A percentile compares a stretch with the other conserved stretches of the same genome.
Evolutionary conservation across 1,140 invertebrate species (phyloP).

Genomic region (Melipona quadrifasciata): DNA sequence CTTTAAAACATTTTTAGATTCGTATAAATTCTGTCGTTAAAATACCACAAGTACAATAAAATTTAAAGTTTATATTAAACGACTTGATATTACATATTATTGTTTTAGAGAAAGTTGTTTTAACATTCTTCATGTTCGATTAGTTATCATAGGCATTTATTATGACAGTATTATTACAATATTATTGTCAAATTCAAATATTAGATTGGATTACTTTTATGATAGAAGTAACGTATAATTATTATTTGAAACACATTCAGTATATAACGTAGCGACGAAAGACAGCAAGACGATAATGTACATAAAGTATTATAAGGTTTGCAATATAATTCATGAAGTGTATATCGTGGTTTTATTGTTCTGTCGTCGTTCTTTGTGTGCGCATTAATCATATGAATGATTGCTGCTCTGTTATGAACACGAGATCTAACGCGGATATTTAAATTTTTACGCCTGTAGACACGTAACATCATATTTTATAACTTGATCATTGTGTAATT

Average conservation of each 20-base stretch:
- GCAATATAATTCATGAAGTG: slow-evolving; percentile 24
- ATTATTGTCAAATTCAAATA: neutral
- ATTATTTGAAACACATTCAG: neutral
- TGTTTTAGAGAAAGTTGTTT: neutral
- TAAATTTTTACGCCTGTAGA: slow-evolving; percentile 12
- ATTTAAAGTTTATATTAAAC: neutral
- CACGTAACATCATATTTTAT: slow-evolving; percentile 24
- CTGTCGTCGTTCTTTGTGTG: slow-evolving; percentile 29
- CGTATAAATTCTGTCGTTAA: neutral
- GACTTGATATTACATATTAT: neutral
- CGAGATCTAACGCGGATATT: slow-evolving; percentile 10
- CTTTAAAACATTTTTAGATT: neutral
- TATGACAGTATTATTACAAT: neutral
- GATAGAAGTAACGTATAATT: neutral
- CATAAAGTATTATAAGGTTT: slow-evolving; percentile 18
- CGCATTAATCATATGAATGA: slow-evolving; percentile 29
- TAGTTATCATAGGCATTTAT: neutral
- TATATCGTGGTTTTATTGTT: slow-evolving; percentile 39
- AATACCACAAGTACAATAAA: neutral
- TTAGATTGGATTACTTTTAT: neutral
- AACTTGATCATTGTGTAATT: slow-evolving; percentile 1
- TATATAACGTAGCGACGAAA: neutral
- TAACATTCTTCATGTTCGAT: neutral
- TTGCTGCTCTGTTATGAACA: slow-evolving; percentile 16
- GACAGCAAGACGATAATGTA: neutral